Conservation (phyloP, 2,113 vertebrate species). For the Pelmatolapia mariae region DNA sequence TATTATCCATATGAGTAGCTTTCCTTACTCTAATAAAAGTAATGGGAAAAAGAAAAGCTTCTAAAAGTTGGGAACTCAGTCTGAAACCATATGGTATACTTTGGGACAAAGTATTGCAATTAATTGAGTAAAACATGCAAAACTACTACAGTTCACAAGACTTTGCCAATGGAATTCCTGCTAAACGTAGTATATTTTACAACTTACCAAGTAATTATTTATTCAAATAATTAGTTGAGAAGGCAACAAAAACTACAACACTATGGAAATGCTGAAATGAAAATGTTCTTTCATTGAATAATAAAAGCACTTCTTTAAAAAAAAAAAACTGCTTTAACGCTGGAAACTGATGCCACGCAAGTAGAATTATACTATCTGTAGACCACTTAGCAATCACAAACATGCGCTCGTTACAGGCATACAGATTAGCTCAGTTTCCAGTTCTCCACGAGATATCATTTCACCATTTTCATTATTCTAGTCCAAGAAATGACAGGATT, state of each 20-base stretch:
- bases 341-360: not conserved
- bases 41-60: not conserved
- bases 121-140: not conserved
- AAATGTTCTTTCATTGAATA: not conserved
- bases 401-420: constrained; percentile 31
- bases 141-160: not conserved
- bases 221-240: not conserved
- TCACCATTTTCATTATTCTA: constrained; percentile 61
- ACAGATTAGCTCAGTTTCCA: constrained; percentile 56
- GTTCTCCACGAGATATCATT: constrained; percentile 50
- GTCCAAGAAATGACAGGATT: constrained; percentile 70
- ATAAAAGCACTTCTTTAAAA: not conserved
- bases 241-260: not conserved
- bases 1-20: not conserved
- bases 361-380: constrained; percentile 8
- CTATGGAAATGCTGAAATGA: not conserved
- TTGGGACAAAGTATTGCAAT: not conserved
- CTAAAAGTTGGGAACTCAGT: not conserved
- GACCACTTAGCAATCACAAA: constrained; percentile 27
- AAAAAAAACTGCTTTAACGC: not conserved
- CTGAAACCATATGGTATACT: not conserved
- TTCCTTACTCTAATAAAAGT: not conserved
- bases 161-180: not conserved
- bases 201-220: not conserved
- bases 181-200: not conserved